These are phyloP conservation scores for Melanotaenia trifasciata DNA, from an alignment of 2,797 vertebrate species.

Conservation along the genomic window DNA sequence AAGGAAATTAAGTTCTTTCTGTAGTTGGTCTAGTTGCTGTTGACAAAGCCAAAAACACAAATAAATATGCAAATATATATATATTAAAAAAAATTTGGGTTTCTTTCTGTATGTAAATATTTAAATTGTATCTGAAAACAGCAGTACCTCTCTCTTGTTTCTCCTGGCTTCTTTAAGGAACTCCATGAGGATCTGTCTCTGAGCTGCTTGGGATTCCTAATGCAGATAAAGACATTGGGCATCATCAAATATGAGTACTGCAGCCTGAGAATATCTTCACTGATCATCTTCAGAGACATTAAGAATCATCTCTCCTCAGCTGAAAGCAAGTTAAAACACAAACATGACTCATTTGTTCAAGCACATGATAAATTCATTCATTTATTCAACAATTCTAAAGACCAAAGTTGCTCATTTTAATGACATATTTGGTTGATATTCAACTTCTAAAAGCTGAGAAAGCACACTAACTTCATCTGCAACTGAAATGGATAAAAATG, in stretches of 20 bases:
- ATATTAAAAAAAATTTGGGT: background rate
- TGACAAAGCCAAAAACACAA: conserved; percentile 23
- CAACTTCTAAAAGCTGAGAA: too few species aligned
- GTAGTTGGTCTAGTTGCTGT: conserved; percentile 98
- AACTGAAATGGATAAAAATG: too few species aligned
- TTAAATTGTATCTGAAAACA: background rate
- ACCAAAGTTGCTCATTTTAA: background rate
- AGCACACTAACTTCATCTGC: too few species aligned
- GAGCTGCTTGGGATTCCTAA: conserved; percentile 97
- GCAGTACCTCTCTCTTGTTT: conserved; percentile 95
- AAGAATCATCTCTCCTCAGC: background rate
- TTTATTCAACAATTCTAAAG: background rate
- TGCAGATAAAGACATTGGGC: conserved; percentile 35
- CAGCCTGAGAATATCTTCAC: conserved; percentile 3
- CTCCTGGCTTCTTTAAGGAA: conserved; percentile 98
- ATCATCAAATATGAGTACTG: conserved; percentile 12
- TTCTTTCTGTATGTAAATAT: background rate
- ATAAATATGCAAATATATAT: background rate
- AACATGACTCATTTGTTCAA: background rate
- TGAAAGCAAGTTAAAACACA: background rate
- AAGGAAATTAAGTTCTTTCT: conserved; percentile 97
- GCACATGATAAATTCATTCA: background rate
- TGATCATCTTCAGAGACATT: conserved; percentile 1
- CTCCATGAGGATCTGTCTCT: conserved; percentile 97
- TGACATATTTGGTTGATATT: background rate